A percentile compares a stretch with the other conserved stretches of the same genome.
phyloP scores from a whole-genome alignment of 2,888 invertebrate genomes.

The Cosmorhoe ocellata region DNA sequence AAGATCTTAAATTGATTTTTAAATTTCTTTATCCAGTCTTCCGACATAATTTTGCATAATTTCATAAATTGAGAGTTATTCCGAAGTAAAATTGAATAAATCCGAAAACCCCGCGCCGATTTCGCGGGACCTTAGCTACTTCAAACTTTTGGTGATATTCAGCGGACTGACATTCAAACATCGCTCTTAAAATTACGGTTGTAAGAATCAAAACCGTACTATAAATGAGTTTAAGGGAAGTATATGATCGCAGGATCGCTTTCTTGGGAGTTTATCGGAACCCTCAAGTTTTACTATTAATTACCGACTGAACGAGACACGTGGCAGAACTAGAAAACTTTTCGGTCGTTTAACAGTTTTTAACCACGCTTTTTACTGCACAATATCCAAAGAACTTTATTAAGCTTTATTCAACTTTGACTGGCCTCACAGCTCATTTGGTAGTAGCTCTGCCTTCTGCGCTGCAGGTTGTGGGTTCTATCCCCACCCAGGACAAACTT shows the following conservation, averaged over 20 bases:
- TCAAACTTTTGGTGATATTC: slow-evolving; percentile 8
- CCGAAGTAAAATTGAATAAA: slow-evolving; percentile 20
- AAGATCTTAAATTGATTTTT: slow-evolving; percentile 10
- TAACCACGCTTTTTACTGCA: neutral
- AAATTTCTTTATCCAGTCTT: slow-evolving; percentile 7
- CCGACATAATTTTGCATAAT: slow-evolving; percentile 14
- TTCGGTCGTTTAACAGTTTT: slow-evolving; percentile 3
- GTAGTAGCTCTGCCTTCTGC: too few species aligned
- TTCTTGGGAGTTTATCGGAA: slow-evolving; percentile 21
- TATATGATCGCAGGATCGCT: slow-evolving; percentile 21
- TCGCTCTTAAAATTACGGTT: slow-evolving; percentile 1
- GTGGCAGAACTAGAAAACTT: slow-evolving; percentile 20
- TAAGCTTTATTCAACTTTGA: too few species aligned
- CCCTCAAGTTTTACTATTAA: slow-evolving; percentile 38
- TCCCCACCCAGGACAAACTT: too few species aligned
- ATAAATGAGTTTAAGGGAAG: neutral
- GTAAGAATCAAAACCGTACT: slow-evolving; percentile 9
- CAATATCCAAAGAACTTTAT: neutral
- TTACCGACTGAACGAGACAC: slow-evolving; percentile 26
- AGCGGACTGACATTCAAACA: slow-evolving; percentile 3
- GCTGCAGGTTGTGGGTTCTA: too few species aligned
- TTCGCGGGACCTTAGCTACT: slow-evolving; percentile 8
- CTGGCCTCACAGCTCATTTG: too few species aligned
- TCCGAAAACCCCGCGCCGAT: neutral
- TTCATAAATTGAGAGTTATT: slow-evolving; percentile 19